Evolutionary conservation across 2,113 vertebrate species (phyloP).

Genomic region (Takifugu flavidus): DNA sequence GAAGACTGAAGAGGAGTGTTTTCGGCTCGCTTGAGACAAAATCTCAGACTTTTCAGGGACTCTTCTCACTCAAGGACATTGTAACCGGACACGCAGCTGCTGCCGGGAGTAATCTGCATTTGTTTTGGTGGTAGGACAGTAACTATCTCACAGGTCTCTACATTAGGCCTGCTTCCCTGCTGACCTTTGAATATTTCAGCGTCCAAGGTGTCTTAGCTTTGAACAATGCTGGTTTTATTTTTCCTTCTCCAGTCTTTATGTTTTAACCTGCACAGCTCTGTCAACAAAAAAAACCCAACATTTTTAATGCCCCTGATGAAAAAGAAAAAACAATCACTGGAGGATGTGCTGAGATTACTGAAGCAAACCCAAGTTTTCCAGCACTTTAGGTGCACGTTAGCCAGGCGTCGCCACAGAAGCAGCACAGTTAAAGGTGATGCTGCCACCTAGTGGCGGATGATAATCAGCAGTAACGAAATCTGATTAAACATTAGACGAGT

Average conservation of each 20-base stretch:
- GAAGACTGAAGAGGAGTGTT: conserved; percentile 12
- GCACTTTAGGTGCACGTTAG: neutral
- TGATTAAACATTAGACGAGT: neutral
- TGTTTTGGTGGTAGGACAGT: neutral
- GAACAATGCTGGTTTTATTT: neutral
- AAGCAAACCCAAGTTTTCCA: neutral
- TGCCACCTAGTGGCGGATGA: conserved; percentile 44
- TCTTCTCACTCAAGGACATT: conserved; percentile 32
- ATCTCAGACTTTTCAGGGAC: conserved; percentile 25
- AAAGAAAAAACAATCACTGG: neutral
- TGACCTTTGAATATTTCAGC: neutral
- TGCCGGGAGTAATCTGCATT: conserved; percentile 4
- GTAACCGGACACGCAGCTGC: conserved; percentile 28
- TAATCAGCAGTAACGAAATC: conserved; percentile 1
- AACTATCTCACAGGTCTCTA: neutral
- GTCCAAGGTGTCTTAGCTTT: neutral
- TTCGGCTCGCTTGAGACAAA: conserved; percentile 27
- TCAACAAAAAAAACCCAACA: too few species aligned
- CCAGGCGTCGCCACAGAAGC: too few species aligned
- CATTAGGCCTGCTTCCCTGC: neutral
- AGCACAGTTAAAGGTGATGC: conserved; percentile 1
- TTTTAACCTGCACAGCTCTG: neutral
- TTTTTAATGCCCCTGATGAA: neutral
- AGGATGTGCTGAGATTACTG: neutral
- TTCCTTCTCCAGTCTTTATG: conserved; percentile 8